A percentile compares a stretch with the other conserved stretches of the same genome.
These are phyloP conservation scores for Rotaria sp. DNA, from an alignment of 2,888 invertebrate species.

Conservation along the genomic window DNA sequence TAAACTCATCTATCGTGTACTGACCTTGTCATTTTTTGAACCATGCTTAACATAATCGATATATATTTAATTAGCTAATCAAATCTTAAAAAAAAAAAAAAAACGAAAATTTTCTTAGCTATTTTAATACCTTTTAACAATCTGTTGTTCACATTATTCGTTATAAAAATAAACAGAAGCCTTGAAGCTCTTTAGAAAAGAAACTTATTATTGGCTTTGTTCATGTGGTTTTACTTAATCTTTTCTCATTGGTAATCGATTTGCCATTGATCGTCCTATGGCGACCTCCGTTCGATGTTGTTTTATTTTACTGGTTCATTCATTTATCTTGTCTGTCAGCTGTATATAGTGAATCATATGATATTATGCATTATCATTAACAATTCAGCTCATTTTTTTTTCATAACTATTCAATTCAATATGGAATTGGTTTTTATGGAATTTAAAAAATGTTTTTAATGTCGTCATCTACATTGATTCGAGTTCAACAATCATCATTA, in stretches of 20 bases:
- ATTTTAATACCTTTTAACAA: no score
- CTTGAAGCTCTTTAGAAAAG: not conserved
- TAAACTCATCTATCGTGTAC: no score
- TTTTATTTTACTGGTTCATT: not conserved
- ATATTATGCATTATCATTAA: not conserved
- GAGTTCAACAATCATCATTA: not conserved
- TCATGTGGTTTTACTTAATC: not conserved
- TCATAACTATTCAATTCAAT: not conserved
- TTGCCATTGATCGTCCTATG: not conserved
- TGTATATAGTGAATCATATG: not conserved
- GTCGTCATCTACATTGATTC: not conserved
- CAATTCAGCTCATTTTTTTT: no score
- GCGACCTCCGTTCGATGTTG: not conserved
- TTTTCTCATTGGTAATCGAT: not conserved
- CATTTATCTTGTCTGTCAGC: not conserved
- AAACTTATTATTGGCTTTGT: not conserved
- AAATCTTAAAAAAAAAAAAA: no score
- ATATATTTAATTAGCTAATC: no score
- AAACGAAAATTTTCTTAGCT: no score
- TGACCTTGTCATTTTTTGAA: not conserved
- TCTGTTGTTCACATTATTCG: not conserved
- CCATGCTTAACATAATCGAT: not conserved
- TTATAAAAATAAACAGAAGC: not conserved
- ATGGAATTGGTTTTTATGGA: no score
- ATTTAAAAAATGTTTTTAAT: not conserved